Evolutionary conservation across 2,888 invertebrate species (phyloP), one percentile per base, ranked within the genome.

Genomic region (Prosapia bicincta): DNA sequence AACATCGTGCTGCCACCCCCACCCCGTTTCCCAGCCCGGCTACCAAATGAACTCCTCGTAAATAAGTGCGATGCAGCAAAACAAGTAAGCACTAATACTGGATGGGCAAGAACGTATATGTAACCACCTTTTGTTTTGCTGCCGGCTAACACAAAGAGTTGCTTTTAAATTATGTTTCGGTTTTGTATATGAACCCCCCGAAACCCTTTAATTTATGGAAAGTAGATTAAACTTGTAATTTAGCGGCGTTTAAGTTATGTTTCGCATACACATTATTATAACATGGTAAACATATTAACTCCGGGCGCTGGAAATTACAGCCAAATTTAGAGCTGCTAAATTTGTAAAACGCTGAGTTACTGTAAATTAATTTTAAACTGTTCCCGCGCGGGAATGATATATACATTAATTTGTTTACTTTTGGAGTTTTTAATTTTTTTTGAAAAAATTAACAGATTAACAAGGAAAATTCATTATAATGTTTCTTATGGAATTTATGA

Each of bases 31-130:
- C n/a, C 26, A 32, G 32, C 72, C 73, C 32, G 38, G 26, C 68
- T 26, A 26, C 74, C 74, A 74, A 74, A 74, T 74, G 74, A 74
- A 74, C 74, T 74, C 74, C 68, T 69, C 74, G 69, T 74, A 74
- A 74, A 74, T 20, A 66, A 10, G 66, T 30, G 66, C 72, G 66
- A 72, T 72, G 72, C 72, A 72, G 72, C 72, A 72, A 72, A 72
- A 72, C 72, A 72, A 72, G 72, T 69, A 69, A 30, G 69, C 43
- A 70, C 38, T 70, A 43, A 24, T 72, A 69, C 32, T 3, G 30
- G 5, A 26, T 23, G 23, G 69, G 32, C 26, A 69, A 54, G 54
- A 54, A 54, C 54, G 54, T 54, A 38, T 9, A 54, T 54, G 54
- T 54, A 54, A 54, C 54, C 54, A 54, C 54, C 54, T 54, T 54